phyloP scores from a whole-genome alignment of 2,888 invertebrate species.

The Physocephala rufipes region DNA sequence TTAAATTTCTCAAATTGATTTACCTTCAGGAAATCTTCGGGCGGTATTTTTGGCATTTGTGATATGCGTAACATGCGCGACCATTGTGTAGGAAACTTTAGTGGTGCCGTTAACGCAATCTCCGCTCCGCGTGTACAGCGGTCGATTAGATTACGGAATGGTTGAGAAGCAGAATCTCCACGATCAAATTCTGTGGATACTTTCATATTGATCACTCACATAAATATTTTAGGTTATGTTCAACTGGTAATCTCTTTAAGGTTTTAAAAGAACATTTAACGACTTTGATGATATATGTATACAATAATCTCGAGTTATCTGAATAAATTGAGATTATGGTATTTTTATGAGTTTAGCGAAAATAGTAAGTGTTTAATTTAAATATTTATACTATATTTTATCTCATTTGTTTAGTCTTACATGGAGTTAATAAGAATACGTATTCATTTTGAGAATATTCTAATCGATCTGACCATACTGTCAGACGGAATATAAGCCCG shows the following conservation, averaged over 20 bases:
- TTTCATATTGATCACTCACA: constrained; percentile 47
- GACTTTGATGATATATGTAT: not conserved
- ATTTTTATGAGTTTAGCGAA: no score
- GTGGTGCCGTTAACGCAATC: constrained; percentile 54
- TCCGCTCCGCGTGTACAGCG: constrained; percentile 58
- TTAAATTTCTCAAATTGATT: not conserved
- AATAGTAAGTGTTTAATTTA: no score
- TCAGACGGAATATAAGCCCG: no score
- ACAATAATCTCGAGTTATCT: no score
- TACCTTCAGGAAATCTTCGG: constrained; percentile 64
- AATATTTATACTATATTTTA: no score
- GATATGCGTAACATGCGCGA: constrained; percentile 61
- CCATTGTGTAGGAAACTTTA: constrained; percentile 62
- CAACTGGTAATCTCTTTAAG: not conserved
- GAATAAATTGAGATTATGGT: no score
- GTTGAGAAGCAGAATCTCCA: constrained; percentile 50
- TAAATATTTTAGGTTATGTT: not conserved
- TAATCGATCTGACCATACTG: no score
- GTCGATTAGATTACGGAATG: constrained; percentile 59
- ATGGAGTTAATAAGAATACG: no score
- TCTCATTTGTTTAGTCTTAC: no score
- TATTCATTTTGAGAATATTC: no score
- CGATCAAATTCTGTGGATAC: constrained; percentile 57
- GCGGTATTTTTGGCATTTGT: constrained; percentile 58
- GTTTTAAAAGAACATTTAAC: constrained; percentile 2